Evolutionary conservation across 1,140 invertebrate genomes (phyloP).

Genomic region (Atta cephalotes): DNA sequence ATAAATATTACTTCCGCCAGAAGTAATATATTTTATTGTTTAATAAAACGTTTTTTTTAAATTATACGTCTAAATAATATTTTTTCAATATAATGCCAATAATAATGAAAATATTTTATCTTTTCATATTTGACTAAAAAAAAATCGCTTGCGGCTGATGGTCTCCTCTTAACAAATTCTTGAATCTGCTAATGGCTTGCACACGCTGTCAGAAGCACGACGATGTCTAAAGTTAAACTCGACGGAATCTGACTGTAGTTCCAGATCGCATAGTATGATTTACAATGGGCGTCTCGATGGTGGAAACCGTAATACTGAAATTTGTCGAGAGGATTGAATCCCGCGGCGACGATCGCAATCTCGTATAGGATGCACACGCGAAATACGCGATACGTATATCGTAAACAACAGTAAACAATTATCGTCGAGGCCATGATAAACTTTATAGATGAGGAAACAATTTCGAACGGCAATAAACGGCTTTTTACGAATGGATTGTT

Average conservation of each 20-base stretch:
- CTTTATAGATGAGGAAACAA: background rate
- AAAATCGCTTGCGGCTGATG: too few species aligned
- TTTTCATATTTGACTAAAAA: too few species aligned
- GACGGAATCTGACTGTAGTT: background rate
- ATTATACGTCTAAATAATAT: too few species aligned
- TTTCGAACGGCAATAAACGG: background rate
- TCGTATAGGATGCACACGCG: background rate
- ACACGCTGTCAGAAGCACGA: too few species aligned
- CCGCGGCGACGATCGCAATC: conserved; percentile 4
- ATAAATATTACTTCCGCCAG: too few species aligned
- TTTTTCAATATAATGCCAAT: too few species aligned
- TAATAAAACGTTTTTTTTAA: too few species aligned
- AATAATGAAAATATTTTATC: too few species aligned
- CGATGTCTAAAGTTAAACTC: background rate
- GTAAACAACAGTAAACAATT: conserved; percentile 8
- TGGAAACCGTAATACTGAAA: background rate
- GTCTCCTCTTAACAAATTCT: too few species aligned
- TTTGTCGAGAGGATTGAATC: conserved; percentile 1
- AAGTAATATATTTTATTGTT: too few species aligned
- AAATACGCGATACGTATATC: background rate
- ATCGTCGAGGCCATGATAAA: background rate
- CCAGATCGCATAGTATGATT: background rate
- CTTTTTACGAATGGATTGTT: conserved; percentile 14
- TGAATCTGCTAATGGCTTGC: too few species aligned
- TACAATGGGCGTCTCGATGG: background rate